Conservation (phyloP, 2,888 invertebrate genomes). For the Leptinotarsa peninsularis region DNA sequence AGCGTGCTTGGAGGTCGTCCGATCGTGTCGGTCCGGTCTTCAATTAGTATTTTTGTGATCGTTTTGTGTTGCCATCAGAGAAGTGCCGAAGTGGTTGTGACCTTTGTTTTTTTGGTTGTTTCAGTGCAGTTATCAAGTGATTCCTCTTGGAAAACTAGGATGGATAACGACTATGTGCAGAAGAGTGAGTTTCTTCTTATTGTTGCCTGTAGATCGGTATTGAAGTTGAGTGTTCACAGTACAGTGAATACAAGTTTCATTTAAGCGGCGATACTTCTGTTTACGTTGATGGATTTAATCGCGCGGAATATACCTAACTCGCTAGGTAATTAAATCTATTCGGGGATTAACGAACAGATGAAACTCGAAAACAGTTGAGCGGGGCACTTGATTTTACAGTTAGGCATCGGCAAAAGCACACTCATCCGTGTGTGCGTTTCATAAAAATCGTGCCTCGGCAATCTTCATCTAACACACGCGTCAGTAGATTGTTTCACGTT, state of each 20-base stretch:
- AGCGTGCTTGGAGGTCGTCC: constrained; percentile 19
- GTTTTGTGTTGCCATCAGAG: constrained; percentile 29
- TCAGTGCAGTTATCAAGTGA: constrained; percentile 32
- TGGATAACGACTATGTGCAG: constrained; percentile 42
- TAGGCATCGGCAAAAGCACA: constrained; percentile 30
- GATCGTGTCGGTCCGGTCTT: constrained; percentile 23
- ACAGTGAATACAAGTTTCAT: constrained; percentile 23
- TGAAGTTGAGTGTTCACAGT: constrained; percentile 24
- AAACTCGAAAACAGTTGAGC: constrained; percentile 23
- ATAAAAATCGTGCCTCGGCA: constrained; percentile 26
- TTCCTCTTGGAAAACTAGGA: constrained; percentile 33
- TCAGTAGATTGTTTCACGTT: constrained; percentile 4
- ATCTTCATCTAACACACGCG: constrained; percentile 28
- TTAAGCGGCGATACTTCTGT: constrained; percentile 16
- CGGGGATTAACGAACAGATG: constrained; percentile 12
- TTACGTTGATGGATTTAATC: constrained; percentile 7
- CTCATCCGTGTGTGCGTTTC: constrained; percentile 22
- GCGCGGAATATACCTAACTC: neutral
- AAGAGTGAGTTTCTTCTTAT: constrained; percentile 42
- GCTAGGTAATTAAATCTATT: constrained; percentile 28
- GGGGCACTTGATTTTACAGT: constrained; percentile 33
- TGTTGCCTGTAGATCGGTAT: constrained; percentile 10
- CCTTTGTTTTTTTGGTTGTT: constrained; percentile 25
- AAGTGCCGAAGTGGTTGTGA: constrained; percentile 29
- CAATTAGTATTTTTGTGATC: constrained; percentile 27